Percentiles rank a stretch among this genome's conserved stretches.
Evolutionary conservation across 2,888 invertebrate genomes (phyloP).

Genomic region (Ormia ochracea): DNA sequence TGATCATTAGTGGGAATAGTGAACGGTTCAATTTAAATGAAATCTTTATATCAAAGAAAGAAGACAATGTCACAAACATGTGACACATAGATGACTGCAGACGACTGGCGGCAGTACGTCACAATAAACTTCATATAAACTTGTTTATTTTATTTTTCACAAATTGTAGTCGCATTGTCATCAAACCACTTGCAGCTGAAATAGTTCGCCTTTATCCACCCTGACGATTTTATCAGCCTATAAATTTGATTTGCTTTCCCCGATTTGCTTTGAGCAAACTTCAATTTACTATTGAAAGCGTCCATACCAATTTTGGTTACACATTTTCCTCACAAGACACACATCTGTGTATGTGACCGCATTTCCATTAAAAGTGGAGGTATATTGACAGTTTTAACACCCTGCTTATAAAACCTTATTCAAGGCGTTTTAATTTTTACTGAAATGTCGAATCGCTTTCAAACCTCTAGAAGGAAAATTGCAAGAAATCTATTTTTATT

Average conservation of each 20-base stretch:
- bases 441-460: neutral
- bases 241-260: neutral
- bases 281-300: neutral
- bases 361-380: constrained; percentile 10
- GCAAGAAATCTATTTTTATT: neutral
- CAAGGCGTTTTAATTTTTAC: neutral
- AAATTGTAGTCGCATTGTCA: too few species aligned
- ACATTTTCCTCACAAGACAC: neutral
- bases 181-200: too few species aligned
- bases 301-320: neutral
- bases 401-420: neutral
- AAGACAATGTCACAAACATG: too few species aligned
- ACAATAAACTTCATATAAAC: too few species aligned
- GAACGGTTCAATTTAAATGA: too few species aligned
- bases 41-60: too few species aligned
- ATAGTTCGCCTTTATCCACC: too few species aligned
- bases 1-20: too few species aligned
- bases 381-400: constrained; percentile 16
- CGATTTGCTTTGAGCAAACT: neutral
- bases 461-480: neutral
- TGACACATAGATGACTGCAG: too few species aligned
- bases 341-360: neutral
- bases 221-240: neutral
- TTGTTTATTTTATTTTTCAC: too few species aligned
- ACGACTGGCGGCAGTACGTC: too few species aligned